A percentile compares a stretch with the other conserved stretches of the same genome.
These are phyloP conservation scores for Typhlichthys subterraneus DNA, from an alignment of 2,797 vertebrate species.

Conservation along the genomic window DNA sequence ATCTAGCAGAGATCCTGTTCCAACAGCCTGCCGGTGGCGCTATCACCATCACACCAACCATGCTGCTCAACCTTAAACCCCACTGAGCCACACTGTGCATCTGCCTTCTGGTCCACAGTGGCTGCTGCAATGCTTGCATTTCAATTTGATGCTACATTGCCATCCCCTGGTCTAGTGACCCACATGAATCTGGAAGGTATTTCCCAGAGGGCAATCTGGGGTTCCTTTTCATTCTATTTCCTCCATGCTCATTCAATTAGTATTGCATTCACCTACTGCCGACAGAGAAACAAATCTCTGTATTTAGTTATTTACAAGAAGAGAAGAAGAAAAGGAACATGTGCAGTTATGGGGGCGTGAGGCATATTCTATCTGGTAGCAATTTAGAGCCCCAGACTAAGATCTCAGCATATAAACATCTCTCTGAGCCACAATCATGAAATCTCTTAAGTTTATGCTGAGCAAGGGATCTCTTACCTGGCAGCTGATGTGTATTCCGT, in stretches of 20 bases:
- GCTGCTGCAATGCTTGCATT: too few relatives aligned
- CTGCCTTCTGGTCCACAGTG: too few relatives aligned
- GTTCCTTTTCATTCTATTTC: conserved; percentile 45
- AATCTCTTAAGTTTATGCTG: conserved; percentile 29
- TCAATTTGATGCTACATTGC: too few relatives aligned
- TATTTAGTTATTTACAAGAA: conserved; percentile 6
- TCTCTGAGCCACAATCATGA: conserved; percentile 25
- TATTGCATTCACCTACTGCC: conserved; percentile 53
- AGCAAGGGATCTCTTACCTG: conserved; percentile 18
- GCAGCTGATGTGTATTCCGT: background rate
- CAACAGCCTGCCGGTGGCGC: conserved; percentile 32
- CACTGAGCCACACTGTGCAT: too few relatives aligned
- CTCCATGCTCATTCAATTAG: conserved; percentile 40
- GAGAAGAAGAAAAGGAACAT: background rate
- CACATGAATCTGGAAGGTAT: too few relatives aligned
- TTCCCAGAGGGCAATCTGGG: conserved; percentile 27
- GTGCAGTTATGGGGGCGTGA: background rate
- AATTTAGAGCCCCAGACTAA: conserved; percentile 42
- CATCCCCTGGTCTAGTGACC: too few relatives aligned
- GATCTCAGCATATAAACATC: conserved; percentile 13
- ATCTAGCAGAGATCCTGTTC: conserved; percentile 31
- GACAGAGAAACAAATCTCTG: conserved; percentile 8
- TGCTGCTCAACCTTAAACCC: conserved; percentile 14
- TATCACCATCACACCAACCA: conserved; percentile 34
- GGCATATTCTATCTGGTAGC: conserved; percentile 33